phyloP scores from a whole-genome alignment of 2,797 vertebrate species.

The Melanotaenia boesemani region DNA sequence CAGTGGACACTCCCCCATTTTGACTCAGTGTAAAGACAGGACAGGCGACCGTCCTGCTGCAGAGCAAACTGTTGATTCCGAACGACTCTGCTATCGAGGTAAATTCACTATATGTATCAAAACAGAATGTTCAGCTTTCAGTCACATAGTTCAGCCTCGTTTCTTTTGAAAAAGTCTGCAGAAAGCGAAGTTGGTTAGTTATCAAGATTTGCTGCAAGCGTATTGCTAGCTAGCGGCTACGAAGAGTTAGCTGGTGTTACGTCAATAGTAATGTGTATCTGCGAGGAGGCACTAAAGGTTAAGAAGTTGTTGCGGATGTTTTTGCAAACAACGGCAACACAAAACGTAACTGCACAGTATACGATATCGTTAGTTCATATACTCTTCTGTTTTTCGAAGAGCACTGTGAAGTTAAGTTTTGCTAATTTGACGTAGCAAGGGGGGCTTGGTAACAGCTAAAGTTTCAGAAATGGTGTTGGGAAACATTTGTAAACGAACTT shows the following conservation, averaged over 20 bases:
- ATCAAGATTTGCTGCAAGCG: neutral
- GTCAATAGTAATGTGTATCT: slow-evolving; percentile 17
- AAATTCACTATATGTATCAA: slow-evolving; percentile 4
- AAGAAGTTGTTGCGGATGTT: neutral
- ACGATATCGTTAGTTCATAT: fast-evolving
- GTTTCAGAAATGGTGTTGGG: neutral
- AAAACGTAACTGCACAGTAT: fast-evolving
- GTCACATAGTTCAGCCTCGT: fast-evolving
- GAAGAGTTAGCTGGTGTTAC: slow-evolving; percentile 11
- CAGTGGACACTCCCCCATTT: slow-evolving; percentile 65
- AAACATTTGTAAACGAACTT: neutral
- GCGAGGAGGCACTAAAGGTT: neutral
- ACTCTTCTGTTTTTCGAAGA: neutral
- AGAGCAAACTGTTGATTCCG: slow-evolving; percentile 20
- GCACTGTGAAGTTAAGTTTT: slow-evolving; percentile 12
- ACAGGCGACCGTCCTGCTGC: slow-evolving; percentile 9
- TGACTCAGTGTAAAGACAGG: slow-evolving; percentile 19
- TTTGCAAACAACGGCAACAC: neutral
- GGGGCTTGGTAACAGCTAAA: neutral
- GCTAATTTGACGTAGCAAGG: slow-evolving; percentile 31
- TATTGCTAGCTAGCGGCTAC: slow-evolving; percentile 45
- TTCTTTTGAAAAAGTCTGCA: neutral
- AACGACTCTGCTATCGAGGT: slow-evolving; percentile 39
- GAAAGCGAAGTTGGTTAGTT: slow-evolving; percentile 1
- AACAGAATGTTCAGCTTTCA: neutral